Percentiles rank a stretch among this genome's conserved stretches.
Conservation (phyloP, 2,888 invertebrate species). For the Hirtodrosophila alboralis region DNA sequence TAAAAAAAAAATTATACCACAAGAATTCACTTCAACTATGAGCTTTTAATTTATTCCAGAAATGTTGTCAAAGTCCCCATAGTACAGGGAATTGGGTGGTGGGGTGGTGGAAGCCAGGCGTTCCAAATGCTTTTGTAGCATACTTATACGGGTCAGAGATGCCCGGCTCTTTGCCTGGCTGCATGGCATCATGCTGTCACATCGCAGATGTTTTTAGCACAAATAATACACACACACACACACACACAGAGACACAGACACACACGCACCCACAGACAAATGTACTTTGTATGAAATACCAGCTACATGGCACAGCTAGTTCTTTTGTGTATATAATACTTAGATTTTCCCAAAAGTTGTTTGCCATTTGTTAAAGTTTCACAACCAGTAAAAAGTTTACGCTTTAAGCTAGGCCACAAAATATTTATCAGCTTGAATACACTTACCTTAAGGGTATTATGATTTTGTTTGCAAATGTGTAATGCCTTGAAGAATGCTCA, state of each 20-base stretch:
- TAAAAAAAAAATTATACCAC: too few species aligned
- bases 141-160: constrained; percentile 72
- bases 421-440: background rate
- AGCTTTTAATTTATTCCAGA: too few species aligned
- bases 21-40: too few species aligned
- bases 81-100: too few species aligned
- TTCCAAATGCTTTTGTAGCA: constrained; percentile 55
- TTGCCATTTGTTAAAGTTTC: constrained; percentile 61
- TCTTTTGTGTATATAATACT: constrained; percentile 37
- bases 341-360: constrained; percentile 51
- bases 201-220: constrained; percentile 72
- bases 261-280: constrained; percentile 13
- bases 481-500: background rate
- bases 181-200: constrained; percentile 71
- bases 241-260: constrained; percentile 17
- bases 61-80: too few species aligned
- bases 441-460: constrained; percentile 3
- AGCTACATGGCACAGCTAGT: constrained; percentile 36
- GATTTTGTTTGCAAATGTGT: background rate
- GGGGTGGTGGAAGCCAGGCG: constrained; percentile 21
- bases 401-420: constrained; percentile 37
- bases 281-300: constrained; percentile 10
- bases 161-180: constrained; percentile 40
- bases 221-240: constrained; percentile 48
- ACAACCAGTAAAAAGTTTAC: constrained; percentile 45